These are phyloP conservation scores for Lithophane socia DNA, from an alignment of 2,888 invertebrate species.

Conservation along the genomic window DNA sequence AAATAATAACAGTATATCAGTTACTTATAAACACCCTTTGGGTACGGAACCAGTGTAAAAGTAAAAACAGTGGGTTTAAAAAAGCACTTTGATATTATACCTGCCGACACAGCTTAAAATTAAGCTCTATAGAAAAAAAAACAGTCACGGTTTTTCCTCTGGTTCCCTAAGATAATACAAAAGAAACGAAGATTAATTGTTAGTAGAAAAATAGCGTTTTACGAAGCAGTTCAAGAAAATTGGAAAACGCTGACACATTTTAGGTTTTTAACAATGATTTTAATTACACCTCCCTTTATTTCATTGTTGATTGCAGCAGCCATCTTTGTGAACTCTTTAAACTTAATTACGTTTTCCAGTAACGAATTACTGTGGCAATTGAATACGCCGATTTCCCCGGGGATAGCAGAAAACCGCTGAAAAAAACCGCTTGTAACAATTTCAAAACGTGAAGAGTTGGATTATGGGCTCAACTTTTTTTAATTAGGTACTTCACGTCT, in stretches of 20 bases:
- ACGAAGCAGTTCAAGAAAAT: slow-evolving; percentile 27
- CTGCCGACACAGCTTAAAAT: slow-evolving; percentile 29
- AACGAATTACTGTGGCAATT: slow-evolving; percentile 63
- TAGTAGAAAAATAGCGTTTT: slow-evolving; percentile 38
- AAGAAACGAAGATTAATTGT: slow-evolving; percentile 52
- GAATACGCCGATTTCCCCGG: slow-evolving; percentile 62
- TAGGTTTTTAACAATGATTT: slow-evolving; percentile 41
- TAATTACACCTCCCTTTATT: slow-evolving; percentile 54
- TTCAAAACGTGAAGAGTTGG: slow-evolving; percentile 63
- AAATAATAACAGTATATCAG: no score
- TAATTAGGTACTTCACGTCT: slow-evolving; percentile 62
- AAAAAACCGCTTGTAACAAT: slow-evolving; percentile 61
- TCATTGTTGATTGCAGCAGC: slow-evolving; percentile 50
- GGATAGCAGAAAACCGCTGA: slow-evolving; percentile 45
- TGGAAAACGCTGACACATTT: slow-evolving; percentile 42
- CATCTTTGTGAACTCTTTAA: slow-evolving; percentile 56
- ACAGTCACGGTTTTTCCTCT: slow-evolving; percentile 46
- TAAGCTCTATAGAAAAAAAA: slow-evolving; percentile 37
- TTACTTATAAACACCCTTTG: no score
- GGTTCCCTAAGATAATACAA: slow-evolving; percentile 49
- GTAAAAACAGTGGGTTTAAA: background rate
- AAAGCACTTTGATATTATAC: slow-evolving; percentile 35
- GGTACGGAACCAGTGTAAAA: no score
- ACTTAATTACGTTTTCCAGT: slow-evolving; percentile 58
- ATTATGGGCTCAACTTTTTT: slow-evolving; percentile 59